Evolutionary conservation across 1,140 invertebrate genomes (phyloP), one percentile per base, ranked within the genome.

Genomic region (Drosophila oshimai): DNA sequence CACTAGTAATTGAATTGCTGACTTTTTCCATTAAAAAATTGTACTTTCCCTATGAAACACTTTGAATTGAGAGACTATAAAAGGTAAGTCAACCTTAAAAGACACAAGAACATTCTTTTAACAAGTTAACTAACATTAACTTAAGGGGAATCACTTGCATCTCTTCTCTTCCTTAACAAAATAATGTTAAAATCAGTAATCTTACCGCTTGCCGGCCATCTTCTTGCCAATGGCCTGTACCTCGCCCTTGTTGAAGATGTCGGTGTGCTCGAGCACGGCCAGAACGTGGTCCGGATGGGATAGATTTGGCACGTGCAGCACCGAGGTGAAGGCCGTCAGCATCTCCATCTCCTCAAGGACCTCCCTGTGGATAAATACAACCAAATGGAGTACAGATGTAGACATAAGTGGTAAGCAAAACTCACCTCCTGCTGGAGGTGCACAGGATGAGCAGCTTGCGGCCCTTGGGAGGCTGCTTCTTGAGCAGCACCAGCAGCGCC

Each of bases 271-370:
- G 4, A 99, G 92, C 6, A 98, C 97, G 31, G 94, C 92, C 55
- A 97, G 79, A 0, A 99, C 92, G 90, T 99, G 96, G 55, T 98
- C 97, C 1, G 95, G 93, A 70, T 94, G 94, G 7, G 95, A 96
- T 45, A 99, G 93, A 91, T 98, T 98, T 0, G 96, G 97, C 41
- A 99, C 97, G 91, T 98, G 98, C 29, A 99, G 93, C 39, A 97
- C 94, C 18, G 95, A 95, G 20, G 96, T 98, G 91, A 99, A 99
- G 6, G 96, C 96, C 31, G 96, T 95, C 12, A 98, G 91, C 93
- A 99, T 94, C 92, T 98, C 97, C 96, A 99, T 96, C 78, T 99
- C 97, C 89, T 98, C 95, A 34, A 99, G 91, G 4, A 99, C 96
- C 94, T 98, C 96, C 81, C 95, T 96, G 88, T 4, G 26, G 39